These are phyloP conservation scores for Gymnoscopelus microlampas DNA, from an alignment of 2,797 vertebrate genomes.

Conservation along the genomic window DNA sequence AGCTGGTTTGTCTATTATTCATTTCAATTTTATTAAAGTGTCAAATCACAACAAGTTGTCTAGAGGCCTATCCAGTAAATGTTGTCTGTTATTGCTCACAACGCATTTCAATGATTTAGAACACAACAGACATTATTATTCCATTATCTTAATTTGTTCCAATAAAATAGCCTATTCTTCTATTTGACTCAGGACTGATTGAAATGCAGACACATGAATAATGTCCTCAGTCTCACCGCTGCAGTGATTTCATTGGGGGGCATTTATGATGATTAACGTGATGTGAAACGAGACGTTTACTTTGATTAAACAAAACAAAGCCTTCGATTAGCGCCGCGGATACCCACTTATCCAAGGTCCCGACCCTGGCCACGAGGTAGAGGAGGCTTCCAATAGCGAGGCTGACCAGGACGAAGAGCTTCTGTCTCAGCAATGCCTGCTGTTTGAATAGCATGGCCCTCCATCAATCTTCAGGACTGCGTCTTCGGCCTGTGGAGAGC, in stretches of 20 bases:
- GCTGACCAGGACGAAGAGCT: constrained; percentile 94
- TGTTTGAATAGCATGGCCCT: constrained; percentile 99
- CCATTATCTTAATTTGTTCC: too few relatives aligned
- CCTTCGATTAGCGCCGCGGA: constrained; percentile 7
- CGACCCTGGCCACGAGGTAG: constrained; percentile 95
- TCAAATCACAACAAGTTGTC: too few relatives aligned
- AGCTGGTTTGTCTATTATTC: too few relatives aligned
- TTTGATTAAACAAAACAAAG: neutral
- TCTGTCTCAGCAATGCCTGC: constrained; percentile 98
- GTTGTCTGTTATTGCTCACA: too few relatives aligned
- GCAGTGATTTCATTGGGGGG: neutral
- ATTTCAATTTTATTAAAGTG: too few relatives aligned
- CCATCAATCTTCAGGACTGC: constrained; percentile 96
- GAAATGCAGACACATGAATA: neutral
- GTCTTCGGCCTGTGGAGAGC: constrained; percentile 85
- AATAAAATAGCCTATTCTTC: too few relatives aligned
- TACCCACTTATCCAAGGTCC: constrained; percentile 95
- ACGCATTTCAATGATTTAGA: too few relatives aligned
- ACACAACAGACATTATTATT: too few relatives aligned
- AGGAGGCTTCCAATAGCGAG: constrained; percentile 93
- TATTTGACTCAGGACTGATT: too few relatives aligned
- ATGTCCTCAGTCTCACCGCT: neutral
- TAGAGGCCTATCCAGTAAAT: too few relatives aligned
- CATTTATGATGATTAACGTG: neutral
- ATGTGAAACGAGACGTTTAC: neutral